phyloP scores from a whole-genome alignment of 2,113 vertebrate genomes.

The Hepsetus odoe region DNA sequence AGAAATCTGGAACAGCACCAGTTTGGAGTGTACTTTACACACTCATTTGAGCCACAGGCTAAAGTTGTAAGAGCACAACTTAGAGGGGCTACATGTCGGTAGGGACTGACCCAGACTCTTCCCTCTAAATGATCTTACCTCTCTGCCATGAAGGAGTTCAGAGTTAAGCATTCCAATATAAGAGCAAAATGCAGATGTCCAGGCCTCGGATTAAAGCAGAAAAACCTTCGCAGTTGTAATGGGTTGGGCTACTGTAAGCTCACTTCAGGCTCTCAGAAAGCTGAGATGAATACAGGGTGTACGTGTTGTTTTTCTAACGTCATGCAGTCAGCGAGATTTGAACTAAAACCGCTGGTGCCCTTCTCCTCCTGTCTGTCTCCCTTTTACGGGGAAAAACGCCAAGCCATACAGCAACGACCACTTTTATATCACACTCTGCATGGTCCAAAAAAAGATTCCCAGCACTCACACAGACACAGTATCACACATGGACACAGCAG shows the following conservation, averaged over 20 bases:
- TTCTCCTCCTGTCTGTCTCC: constrained; percentile 29
- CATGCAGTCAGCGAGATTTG: constrained; percentile 18
- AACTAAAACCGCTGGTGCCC: constrained; percentile 42
- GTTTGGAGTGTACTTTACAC: neutral
- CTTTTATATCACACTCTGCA: constrained; percentile 31
- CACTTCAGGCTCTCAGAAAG: constrained; percentile 14
- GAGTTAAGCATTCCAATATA: constrained; percentile 49
- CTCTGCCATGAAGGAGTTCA: constrained; percentile 39
- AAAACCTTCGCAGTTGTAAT: neutral
- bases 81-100: constrained; percentile 22
- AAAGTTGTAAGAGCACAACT: constrained; percentile 48
- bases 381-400: constrained; percentile 30
- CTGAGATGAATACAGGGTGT: constrained; percentile 34
- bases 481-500: constrained; percentile 7
- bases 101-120: constrained; percentile 5
- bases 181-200: neutral
- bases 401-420: constrained; percentile 50
- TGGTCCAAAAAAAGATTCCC: neutral
- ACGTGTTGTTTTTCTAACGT: constrained; percentile 3
- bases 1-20: neutral
- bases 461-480: neutral
- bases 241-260: constrained; percentile 7
- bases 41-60: constrained; percentile 9
- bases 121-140: constrained; percentile 32
- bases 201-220: constrained; percentile 29